Base-by-base conservation (phyloP, 92 coral and sea anemone genomes). In the Ricordea florida region DNA sequence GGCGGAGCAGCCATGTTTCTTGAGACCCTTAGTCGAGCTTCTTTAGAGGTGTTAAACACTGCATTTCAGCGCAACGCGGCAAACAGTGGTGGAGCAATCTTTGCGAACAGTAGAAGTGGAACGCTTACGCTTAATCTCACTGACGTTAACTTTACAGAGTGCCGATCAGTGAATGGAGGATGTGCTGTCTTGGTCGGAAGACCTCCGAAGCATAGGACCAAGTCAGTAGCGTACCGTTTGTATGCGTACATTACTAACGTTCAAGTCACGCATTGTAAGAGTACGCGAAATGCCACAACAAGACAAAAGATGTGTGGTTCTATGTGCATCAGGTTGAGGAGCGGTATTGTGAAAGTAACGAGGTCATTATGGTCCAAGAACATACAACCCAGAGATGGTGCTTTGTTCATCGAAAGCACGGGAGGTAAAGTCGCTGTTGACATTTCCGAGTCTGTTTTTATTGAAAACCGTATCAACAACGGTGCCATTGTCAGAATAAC, bases 21-120 rank as follows among this genome's bases (percentile, higher is more conserved):
- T 34, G 80, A 40, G 9, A 52, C 72, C 13, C 25, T 6, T 18
- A 42, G 1, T 1, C 36, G 15, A 8, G 29, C 69, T 6, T 73
- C 80, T 30, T 23, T 73, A 14, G 28, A 26, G 16, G 47, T 73
- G 3, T 16, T 2, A 31, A 59, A 73, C 24, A 58, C 76, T 4
- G 33, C 15, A 17, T 78, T 78, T 43, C 58, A 40, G 48, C 30
- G 45, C 23, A 78, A 57, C 72, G 30, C 5, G 8, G 79, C 84
- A 0, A 18, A 46, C 10, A 59, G 50, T 5, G 84, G 84, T 43
- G 84, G 84, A 14, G 76, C 77, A 2, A 26, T 78, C 28, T 78
- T 32, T 37, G 55, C 44, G 1, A 24, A 66, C 26, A 2, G 33
- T 31, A 69, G 0, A 11, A 24, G 14, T 2, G 59, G 60, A 28